Conservation (phyloP, 2,113 vertebrate genomes). For the Scophthalmus maximus region DNA sequence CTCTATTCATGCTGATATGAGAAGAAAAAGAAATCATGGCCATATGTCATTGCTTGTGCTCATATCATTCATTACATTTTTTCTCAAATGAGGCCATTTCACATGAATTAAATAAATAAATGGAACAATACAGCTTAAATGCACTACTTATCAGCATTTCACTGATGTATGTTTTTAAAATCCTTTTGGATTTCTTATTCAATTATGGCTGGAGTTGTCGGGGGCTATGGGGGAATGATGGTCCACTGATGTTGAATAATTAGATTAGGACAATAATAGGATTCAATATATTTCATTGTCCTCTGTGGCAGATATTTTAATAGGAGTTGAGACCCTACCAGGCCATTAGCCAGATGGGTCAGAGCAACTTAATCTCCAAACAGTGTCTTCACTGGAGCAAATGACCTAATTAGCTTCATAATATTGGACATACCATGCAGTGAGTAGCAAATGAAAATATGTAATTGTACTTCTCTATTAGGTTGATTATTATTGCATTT, state of each 20-base stretch:
- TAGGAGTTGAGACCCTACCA: constrained; percentile 81
- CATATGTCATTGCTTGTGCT: background rate
- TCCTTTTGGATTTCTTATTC: constrained; percentile 56
- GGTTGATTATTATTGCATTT: constrained; percentile 41
- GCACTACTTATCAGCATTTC: constrained; percentile 23
- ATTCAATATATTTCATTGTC: constrained; percentile 82
- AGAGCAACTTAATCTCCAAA: constrained; percentile 80
- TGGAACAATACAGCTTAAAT: constrained; percentile 10
- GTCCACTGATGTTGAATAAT: constrained; percentile 79
- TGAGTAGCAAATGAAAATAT: constrained; percentile 54
- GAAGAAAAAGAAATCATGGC: background rate
- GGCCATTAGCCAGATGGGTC: constrained; percentile 83
- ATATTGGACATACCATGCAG: constrained; percentile 68
- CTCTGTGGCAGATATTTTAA: constrained; percentile 83
- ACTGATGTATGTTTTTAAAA: constrained; percentile 53
- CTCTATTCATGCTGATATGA: background rate
- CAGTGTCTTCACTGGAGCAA: constrained; percentile 79
- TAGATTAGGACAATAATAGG: constrained; percentile 86
- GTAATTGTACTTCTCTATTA: constrained; percentile 46
- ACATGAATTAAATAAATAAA: constrained; percentile 12
- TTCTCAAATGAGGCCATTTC: constrained; percentile 1
- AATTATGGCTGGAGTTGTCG: constrained; percentile 59
- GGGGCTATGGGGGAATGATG: constrained; percentile 52
- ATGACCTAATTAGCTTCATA: constrained; percentile 83
- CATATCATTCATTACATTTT: background rate